Base-by-base conservation (phyloP, 2,113 vertebrate species). In the Chaetura pelagica region DNA sequence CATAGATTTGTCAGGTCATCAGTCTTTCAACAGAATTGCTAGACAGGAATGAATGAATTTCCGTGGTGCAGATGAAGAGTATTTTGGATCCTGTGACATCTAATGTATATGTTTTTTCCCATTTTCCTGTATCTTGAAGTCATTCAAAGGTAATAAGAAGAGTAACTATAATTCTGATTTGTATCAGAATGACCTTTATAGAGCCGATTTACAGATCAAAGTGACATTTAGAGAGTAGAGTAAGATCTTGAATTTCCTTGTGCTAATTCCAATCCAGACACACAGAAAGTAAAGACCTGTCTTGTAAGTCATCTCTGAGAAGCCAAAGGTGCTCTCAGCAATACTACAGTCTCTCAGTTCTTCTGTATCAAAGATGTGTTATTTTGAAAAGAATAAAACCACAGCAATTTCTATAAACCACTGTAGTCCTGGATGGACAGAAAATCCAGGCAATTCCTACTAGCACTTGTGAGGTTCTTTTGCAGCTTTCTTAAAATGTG, bases 111-210 rank as follows among this genome's bases (percentile, higher is more conserved):
- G 89, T 91, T 96, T 97, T 97, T 96, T 89, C 74, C 73, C 62
- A 66, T 93, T 94, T 97, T 91, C 58, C 72, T 93, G 57, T 77
- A 94, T 77, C 77, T 64, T 93, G 91, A 87, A 97, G 77, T 93
- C 93, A 95, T 93, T 95, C 46, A 46, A 91, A 81, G 81, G 89
- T 94, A 95, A 91, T 94, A 95, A 89, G 91, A 94, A 94, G 84
- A 95, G 91, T 94, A 96, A 95, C 96, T 97, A 75, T 87, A 95
- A 89, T 96, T 96, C 93, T 95, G 95, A 95, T 97, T 92, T 94
- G 66, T 96, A 97, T 96, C 93, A 95, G 95, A 92, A 82, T 97
- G 96, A 96, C 95, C 96, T 96, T 97, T 96, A 96, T 89, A 92
- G 93, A 95, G 94, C 76, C 29, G 93, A 95, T 96, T 97, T 95